phyloP scores from a whole-genome alignment of 1,140 invertebrate species.

The Drosophila baimaii region DNA sequence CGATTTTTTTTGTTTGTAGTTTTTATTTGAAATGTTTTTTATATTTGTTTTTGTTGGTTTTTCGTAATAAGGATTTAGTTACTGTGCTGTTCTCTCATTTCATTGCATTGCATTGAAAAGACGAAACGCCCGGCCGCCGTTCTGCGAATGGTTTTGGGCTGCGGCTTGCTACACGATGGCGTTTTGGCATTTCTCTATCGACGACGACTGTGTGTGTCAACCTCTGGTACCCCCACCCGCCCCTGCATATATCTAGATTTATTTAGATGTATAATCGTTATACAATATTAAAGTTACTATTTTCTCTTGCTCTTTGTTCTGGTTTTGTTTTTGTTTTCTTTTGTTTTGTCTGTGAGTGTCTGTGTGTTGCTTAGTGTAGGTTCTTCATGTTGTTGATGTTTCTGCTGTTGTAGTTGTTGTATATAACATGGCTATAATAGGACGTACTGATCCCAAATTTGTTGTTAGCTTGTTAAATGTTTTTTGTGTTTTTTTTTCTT shows the following conservation, averaged over 20 bases:
- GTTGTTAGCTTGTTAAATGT: conserved; percentile 76
- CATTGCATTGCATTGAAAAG: conserved; percentile 61
- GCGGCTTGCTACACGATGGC: conserved; percentile 18
- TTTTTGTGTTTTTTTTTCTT: conserved; percentile 28
- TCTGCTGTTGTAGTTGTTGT: conserved; percentile 63
- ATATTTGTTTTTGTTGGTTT: conserved; percentile 55
- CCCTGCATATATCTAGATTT: conserved; percentile 39
- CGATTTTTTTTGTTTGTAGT: conserved; percentile 59
- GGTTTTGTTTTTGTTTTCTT: conserved; percentile 19
- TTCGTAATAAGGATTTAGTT: conserved; percentile 60
- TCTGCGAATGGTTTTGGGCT: conserved; percentile 38
- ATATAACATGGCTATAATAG: conserved; percentile 83
- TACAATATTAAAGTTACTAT: conserved; percentile 77
- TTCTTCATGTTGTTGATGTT: conserved; percentile 52
- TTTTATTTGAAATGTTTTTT: conserved; percentile 71
- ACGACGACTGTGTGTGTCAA: conserved; percentile 12
- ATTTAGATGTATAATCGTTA: conserved; percentile 61
- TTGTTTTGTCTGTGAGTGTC: conserved; percentile 36
- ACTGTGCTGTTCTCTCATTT: conserved; percentile 76
- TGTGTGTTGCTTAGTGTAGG: conserved; percentile 70
- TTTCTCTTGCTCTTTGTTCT: conserved; percentile 68
- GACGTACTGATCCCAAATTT: conserved; percentile 83
- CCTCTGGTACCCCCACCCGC: conserved; percentile 37
- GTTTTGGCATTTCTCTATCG: conserved; percentile 45
- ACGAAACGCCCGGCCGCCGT: conserved; percentile 48